These are phyloP conservation scores for Athalia circularis DNA, from an alignment of 2,888 invertebrate species.

Conservation along the genomic window DNA sequence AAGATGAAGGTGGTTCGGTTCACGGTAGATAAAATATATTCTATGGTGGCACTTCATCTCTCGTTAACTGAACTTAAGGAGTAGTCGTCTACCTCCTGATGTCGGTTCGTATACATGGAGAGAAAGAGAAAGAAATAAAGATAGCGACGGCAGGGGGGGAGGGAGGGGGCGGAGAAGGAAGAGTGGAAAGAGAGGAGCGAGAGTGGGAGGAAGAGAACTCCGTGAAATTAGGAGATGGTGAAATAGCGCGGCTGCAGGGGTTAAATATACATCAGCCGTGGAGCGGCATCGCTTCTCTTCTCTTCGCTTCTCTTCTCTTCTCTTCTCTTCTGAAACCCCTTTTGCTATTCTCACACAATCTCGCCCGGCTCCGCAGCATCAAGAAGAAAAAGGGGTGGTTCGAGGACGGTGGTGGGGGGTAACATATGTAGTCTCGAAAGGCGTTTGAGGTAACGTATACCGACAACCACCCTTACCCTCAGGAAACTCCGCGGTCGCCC, in stretches of 20 bases:
- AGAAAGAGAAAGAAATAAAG: too few species aligned
- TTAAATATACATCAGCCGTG: constrained; percentile 41
- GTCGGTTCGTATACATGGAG: background rate
- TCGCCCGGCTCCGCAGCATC: background rate
- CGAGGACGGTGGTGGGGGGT: background rate
- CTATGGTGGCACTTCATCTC: constrained; percentile 27
- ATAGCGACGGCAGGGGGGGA: too few species aligned
- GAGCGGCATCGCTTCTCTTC: constrained; percentile 4
- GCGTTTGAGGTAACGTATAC: constrained; percentile 43
- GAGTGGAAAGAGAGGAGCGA: too few species aligned
- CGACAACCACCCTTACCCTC: constrained; percentile 25
- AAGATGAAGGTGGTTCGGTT: constrained; percentile 47
- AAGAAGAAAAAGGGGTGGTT: background rate
- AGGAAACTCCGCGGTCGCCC: constrained; percentile 39
- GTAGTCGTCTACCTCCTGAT: background rate
- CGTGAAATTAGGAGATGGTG: constrained; percentile 45
- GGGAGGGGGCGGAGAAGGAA: too few species aligned
- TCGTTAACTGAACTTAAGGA: constrained; percentile 30
- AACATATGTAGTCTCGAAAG: constrained; percentile 35
- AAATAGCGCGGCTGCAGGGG: constrained; percentile 36
- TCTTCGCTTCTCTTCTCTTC: constrained; percentile 24
- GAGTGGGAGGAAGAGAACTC: background rate
- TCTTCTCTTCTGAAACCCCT: background rate
- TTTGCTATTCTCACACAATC: constrained; percentile 27
- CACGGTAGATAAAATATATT: constrained; percentile 6